Conservation (phyloP, 2,113 vertebrate species). For the Hippocampus mohnikei region DNA sequence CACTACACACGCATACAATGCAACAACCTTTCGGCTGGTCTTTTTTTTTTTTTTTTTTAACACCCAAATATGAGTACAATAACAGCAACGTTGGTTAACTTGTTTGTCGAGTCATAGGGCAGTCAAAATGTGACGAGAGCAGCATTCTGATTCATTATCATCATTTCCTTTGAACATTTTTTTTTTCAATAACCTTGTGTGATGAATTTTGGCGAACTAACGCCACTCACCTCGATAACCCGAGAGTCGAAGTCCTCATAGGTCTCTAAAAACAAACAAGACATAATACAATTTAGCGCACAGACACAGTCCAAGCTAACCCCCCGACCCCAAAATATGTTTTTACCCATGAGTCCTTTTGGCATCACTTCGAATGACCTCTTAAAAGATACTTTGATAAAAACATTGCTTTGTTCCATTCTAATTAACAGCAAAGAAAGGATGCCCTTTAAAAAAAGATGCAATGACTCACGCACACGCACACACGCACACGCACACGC, state of each 20-base stretch:
- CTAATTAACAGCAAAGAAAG: slow-evolving; percentile 57
- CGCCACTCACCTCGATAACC: slow-evolving; percentile 85
- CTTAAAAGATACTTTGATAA: slow-evolving; percentile 39
- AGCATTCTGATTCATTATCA: no score
- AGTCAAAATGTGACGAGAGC: no score
- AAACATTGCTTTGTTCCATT: slow-evolving; percentile 25
- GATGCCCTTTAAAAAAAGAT: not conserved
- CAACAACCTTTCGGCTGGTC: no score
- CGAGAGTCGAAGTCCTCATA: slow-evolving; percentile 87
- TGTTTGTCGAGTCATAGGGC: no score
- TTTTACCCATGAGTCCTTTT: slow-evolving; percentile 41
- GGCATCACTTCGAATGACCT: slow-evolving; percentile 46
- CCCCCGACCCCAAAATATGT: not conserved
- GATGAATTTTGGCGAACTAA: not conserved
- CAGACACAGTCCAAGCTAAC: slow-evolving; percentile 24
- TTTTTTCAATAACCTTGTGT: no score
- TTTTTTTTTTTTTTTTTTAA: no score
- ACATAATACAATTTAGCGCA: not conserved
- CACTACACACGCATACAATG: not conserved
- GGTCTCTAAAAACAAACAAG: slow-evolving; percentile 75
- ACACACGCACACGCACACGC: no score
- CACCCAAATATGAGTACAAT: no score
- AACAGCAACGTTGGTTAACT: no score
- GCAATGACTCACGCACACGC: slow-evolving; percentile 12
- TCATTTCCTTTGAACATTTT: no score